Evolutionary conservation across 2,888 invertebrate species (phyloP), one percentile per base, ranked within the genome.

Genomic region (Acleris holmiana): DNA sequence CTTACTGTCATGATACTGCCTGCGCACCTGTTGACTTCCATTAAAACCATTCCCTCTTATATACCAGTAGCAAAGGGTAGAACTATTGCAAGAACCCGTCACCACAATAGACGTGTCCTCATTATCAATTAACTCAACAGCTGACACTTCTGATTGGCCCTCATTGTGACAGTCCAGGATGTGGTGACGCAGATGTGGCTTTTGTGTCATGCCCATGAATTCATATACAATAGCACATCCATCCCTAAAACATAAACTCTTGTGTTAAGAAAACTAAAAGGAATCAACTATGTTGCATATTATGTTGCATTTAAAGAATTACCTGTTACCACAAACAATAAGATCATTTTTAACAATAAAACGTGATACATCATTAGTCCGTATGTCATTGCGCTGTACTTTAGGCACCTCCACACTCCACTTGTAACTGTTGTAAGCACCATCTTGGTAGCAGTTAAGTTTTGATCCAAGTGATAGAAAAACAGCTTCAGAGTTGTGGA

Each of bases 241-340:
- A 81, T 92, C 90, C 71, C 91, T 92, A 71, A 53, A 85, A 88
- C 55, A 47, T 56, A 47, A n/a, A 25, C 7, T 17, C 2, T 17
- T n/a, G 17, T 44, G 6, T 44, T 17, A n/a, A 17, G 7, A 44
- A 17, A 44, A 17, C 2, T 2, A n/a, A 17, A n/a, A 44, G 7
- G n/a, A 6, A 44, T 44, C 2, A 44, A 29, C 15, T 7, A 44
- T 7, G 15, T 44, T 44, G 15, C 17, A 15, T 23, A 47, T 40
- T 21, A 49, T 13, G 3, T 67, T 46, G 25, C 44, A 41, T 17
- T 61, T 7, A 44, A n/a, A 40, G 40, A 4, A 49, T 68, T 72
- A 92, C 92, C 92, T 91, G 75, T 91, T 92, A 59, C 90, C 92
- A 82, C 90, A 91, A 53, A 83, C 77, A 54, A 92, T 72, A 1